Evolutionary conservation across 2,113 vertebrate genomes (phyloP).

Genomic region (Colistium nudipinnis): DNA sequence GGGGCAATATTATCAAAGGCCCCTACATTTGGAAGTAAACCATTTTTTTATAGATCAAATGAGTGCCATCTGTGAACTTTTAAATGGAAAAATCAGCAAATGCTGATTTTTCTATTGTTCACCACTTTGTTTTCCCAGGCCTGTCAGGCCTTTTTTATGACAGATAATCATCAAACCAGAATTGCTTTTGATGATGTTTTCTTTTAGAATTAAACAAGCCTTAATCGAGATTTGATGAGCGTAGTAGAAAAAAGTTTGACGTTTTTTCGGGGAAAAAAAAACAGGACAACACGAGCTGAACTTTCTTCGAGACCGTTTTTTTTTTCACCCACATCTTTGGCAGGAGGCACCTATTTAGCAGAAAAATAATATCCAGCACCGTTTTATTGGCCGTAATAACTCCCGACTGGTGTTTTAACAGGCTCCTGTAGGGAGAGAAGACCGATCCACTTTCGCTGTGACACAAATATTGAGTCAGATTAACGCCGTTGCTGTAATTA

Average conservation of each 20-base stretch:
- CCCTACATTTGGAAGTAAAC: neutral
- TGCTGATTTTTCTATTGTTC: neutral
- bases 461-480: slow-evolving; percentile 68
- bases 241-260: neutral
- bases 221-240: neutral
- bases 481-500: slow-evolving; percentile 73
- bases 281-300: slow-evolving; percentile 1
- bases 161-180: neutral
- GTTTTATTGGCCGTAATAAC: slow-evolving; percentile 30
- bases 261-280: neutral
- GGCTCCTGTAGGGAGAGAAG: slow-evolving; percentile 29
- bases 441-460: slow-evolving; percentile 45
- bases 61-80: neutral
- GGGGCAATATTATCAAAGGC: neutral
- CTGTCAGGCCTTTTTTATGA: neutral
- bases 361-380: slow-evolving; percentile 19
- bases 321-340: neutral
- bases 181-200: neutral
- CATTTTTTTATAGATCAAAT: neutral
- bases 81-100: neutral
- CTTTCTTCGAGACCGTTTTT: slow-evolving; percentile 19
- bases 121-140: neutral
- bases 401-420: slow-evolving; percentile 18
- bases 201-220: neutral
- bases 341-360: slow-evolving; percentile 8